Percentiles rank a stretch among this genome's conserved stretches.
Evolutionary conservation across 2,797 vertebrate genomes (phyloP).

Genomic region (Sebastes steindachneri): DNA sequence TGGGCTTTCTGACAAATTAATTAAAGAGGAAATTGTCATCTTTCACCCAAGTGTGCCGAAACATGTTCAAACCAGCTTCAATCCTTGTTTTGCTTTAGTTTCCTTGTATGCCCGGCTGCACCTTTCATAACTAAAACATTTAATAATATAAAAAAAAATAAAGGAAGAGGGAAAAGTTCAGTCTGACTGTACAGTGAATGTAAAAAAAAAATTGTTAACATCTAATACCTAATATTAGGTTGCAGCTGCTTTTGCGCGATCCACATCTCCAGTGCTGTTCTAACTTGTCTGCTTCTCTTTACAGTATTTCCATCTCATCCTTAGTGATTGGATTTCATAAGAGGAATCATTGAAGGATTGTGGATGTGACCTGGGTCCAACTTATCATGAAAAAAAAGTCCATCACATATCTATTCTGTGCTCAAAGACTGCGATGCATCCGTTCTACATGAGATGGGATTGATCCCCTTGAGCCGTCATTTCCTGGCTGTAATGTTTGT

Average conservation of each 20-base stretch:
- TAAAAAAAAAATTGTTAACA: background rate
- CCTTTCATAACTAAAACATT: background rate
- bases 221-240: slow-evolving; percentile 15
- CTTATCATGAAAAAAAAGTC: background rate
- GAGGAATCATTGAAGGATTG: background rate
- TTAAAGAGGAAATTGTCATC: background rate
- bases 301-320: background rate
- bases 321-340: background rate
- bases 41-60: background rate
- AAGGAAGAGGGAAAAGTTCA: background rate
- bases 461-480: background rate
- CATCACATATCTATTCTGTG: background rate
- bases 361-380: background rate
- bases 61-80: background rate
- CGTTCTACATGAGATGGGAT: background rate
- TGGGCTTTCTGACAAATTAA: background rate
- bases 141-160: background rate
- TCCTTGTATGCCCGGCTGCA: background rate
- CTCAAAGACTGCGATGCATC: background rate
- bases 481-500: background rate
- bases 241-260: background rate
- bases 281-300: slow-evolving; percentile 3
- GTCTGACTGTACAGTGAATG: background rate
- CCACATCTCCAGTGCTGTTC: background rate
- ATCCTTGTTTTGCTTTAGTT: slow-evolving; percentile 5